Evolutionary conservation across 2,797 vertebrate genomes (phyloP).

Genomic region (Tadarida brasiliensis): DNA sequence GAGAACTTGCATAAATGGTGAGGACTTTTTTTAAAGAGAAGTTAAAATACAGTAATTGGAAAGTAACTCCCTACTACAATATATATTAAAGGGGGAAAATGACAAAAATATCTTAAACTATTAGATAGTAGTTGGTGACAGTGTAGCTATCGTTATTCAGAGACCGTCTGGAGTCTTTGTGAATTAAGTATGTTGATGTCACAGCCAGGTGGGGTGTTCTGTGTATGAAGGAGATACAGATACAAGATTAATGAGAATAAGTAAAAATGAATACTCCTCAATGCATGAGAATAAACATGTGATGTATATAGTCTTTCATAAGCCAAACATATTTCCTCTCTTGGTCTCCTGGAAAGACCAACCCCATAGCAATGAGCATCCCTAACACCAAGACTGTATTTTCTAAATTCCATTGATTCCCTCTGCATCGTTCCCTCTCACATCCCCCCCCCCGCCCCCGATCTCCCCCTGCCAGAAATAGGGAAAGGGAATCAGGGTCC

Average conservation of each 20-base stretch:
- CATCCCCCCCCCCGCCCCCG: fast-evolving
- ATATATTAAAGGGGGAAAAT: background rate
- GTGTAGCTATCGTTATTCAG: background rate
- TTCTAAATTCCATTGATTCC: background rate
- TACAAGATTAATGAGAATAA: background rate
- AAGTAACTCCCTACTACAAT: background rate
- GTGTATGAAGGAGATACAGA: background rate
- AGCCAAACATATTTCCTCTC: background rate
- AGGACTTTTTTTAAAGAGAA: background rate
- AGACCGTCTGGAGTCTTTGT: background rate
- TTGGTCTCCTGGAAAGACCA: background rate
- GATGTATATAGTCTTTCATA: background rate
- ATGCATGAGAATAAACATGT: background rate
- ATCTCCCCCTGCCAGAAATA: too few species aligned
- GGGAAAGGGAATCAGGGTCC: background rate
- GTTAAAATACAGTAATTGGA: background rate
- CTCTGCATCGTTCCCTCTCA: background rate
- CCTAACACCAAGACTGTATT: background rate
- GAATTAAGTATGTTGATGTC: background rate
- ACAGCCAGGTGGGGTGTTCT: background rate
- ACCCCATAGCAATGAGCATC: background rate
- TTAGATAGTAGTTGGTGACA: background rate
- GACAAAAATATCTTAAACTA: background rate
- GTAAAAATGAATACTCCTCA: background rate
- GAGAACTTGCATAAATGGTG: background rate